phyloP scores from a whole-genome alignment of 2,113 vertebrate species.

The Myotis davidii region DNA sequence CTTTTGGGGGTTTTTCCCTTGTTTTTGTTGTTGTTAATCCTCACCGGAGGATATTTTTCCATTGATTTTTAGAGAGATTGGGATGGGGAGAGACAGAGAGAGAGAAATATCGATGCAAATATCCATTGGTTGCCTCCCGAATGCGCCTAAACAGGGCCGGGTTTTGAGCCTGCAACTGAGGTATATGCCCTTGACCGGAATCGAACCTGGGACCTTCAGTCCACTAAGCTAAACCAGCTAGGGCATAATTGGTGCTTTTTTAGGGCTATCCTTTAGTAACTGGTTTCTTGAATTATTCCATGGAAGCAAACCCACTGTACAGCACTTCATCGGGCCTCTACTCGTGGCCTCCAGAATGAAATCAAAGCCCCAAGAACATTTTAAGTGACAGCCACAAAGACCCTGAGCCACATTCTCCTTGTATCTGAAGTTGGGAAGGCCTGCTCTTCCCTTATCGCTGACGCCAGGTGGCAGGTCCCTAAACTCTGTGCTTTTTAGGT shows the following conservation, averaged over 20 bases:
- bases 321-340: background rate
- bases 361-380: conserved; percentile 5
- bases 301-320: background rate
- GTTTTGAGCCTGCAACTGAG: no score
- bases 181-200: no score
- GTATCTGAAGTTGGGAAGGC: background rate
- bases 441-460: conserved; percentile 20
- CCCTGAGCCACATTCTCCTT: background rate
- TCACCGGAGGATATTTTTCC: no score
- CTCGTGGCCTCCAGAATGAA: background rate
- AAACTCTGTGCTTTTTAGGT: conserved; percentile 76
- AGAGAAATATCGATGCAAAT: no score
- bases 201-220: no score
- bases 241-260: conserved; percentile 26
- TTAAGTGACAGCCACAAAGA: conserved; percentile 5
- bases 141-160: no score
- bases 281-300: conserved; percentile 34
- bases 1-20: background rate
- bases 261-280: conserved; percentile 28
- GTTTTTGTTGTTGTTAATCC: no score
- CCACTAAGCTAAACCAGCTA: no score
- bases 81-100: no score
- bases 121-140: no score
- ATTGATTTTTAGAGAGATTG: no score
- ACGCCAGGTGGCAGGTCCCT: conserved; percentile 53